Evolutionary conservation across 92 coral and sea anemone genomes (phyloP), one percentile per base, ranked within the genome.

Genomic region (Palythoa grandis): DNA sequence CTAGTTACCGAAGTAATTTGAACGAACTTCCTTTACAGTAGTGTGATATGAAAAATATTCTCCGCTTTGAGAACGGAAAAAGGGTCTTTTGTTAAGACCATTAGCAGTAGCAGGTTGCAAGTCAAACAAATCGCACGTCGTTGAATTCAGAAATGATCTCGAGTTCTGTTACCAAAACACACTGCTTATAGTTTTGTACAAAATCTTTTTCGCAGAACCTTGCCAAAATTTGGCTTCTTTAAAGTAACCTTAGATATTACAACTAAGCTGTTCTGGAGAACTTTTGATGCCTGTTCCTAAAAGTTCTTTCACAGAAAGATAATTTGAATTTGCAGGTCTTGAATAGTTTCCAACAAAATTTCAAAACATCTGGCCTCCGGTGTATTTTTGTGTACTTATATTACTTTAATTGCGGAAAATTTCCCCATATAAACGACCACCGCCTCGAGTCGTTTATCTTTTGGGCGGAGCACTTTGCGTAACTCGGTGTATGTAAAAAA

Each of bases 371-470:
- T 47, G 57, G 74, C 73, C 70, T 65, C 57, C 38, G 74, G 74
- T 66, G 40, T 17, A 22, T 22, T 25, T 80, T 11, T 23, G 60
- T 57, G 22, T 15, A 39, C 39, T 80, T 48, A 25, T 67, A 79
- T 80, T 67, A 66, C 40, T 66, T 80, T 80, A 65, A 80, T 66
- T 68, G 53, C 85, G 74, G 72, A 80, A 80, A 80, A 65, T 66
- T 80, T 80, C 37, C 74, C 23, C 85, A 63, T 15, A 65, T 15
- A 65, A 39, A 70, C 74, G 40, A 43, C 72, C 40, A 65, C 74
- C 72, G 85, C 75, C 74, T 23, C 47, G 47, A 66, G 85, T 80
- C 85, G 85, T 80, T 80, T 80, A 67, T 80, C 85, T 80, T 80
- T 65, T 40, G 61, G 85, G 85, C 85, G 85, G 85, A 66, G 85